Evolutionary conservation across 2,888 invertebrate genomes (phyloP), one percentile per base, ranked within the genome.

Genomic region (Aporophyla lueneburgensis): DNA sequence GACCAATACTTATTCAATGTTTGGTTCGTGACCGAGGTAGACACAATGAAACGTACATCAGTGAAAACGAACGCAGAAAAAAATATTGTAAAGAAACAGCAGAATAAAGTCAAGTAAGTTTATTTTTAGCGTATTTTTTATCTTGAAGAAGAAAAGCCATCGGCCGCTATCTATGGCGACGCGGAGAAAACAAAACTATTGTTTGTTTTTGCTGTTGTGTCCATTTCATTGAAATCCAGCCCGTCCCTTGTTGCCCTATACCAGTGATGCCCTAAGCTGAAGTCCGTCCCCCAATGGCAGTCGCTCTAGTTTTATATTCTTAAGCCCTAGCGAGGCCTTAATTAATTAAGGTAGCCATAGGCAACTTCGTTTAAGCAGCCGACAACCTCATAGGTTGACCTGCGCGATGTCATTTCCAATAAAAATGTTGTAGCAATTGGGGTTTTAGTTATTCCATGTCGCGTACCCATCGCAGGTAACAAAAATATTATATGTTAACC

Each of bases 61-160:
- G 66, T 6, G 19, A 79, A 61, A 58, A 53, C 49, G 7, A 80
- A 51, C 14, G 5, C 33, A 40, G 43, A 46, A 5, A 40, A 53
- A 27, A n/a, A 46, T 24, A 24, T 33, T 56, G 56, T 43, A 56
- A 65, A 63, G 43, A 80, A 74, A 66, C 56, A 65, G 24, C 58
- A 69, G 16, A 62, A 53, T 53, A 65, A 79, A 53, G 33, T 66
- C 53, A 83, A 67, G 81, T 81, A 66, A 81, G 84, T 70, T 40
- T 56, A 0, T 59, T 72, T 62, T 27, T 1, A 40, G 9, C 2
- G n/a, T 58, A 33, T 49, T 61, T 40, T 16, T 54, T 80, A 9
- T 54, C 7, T 10, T 12, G 19, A 7, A n/a, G 6, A 27, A 5
- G 16, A 74, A 80, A 62, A 61, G 0, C 7, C 27, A 56, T 4